Evolutionary conservation across 1,140 invertebrate species (phyloP).

Genomic region (Solen grandis): DNA sequence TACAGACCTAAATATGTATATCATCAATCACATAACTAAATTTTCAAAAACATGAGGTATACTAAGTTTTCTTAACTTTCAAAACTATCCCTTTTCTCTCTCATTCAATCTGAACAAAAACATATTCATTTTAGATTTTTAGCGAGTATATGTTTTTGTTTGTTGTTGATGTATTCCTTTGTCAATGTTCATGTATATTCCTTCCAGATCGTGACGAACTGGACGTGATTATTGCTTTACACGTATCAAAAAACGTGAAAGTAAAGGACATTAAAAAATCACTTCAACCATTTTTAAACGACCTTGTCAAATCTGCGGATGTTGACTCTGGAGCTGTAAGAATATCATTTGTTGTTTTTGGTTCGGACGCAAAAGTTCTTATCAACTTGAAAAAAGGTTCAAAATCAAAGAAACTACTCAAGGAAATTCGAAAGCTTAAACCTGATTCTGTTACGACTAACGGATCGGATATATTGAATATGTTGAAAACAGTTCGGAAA

Average conservation of each 20-base stretch:
- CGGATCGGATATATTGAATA: conserved; percentile 5
- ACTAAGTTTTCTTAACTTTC: too few relatives aligned
- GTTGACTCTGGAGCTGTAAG: conserved; percentile 65
- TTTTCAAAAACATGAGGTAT: too few relatives aligned
- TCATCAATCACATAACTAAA: too few relatives aligned
- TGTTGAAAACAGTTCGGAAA: background rate
- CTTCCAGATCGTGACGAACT: conserved; percentile 53
- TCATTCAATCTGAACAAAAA: too few relatives aligned
- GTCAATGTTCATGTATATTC: too few relatives aligned
- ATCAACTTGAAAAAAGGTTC: conserved; percentile 19
- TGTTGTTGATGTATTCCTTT: too few relatives aligned
- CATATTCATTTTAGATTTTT: too few relatives aligned
- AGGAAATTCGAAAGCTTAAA: conserved; percentile 42
- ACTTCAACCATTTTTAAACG: conserved; percentile 50
- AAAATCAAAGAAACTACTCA: conserved; percentile 35
- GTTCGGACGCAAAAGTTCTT: conserved; percentile 51
- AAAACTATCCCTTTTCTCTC: too few relatives aligned
- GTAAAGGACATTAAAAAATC: conserved; percentile 57
- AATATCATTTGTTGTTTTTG: conserved; percentile 54
- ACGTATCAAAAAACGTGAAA: conserved; percentile 48
- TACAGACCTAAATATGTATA: too few relatives aligned
- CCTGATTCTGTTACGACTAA: background rate
- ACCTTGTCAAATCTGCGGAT: conserved; percentile 53
- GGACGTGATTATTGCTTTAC: conserved; percentile 65
- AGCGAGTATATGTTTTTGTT: too few relatives aligned